A percentile compares a stretch with the other conserved stretches of the same genome.
Evolutionary conservation across 2,888 invertebrate genomes (phyloP).

Genomic region (Odontomyia ornata): DNA sequence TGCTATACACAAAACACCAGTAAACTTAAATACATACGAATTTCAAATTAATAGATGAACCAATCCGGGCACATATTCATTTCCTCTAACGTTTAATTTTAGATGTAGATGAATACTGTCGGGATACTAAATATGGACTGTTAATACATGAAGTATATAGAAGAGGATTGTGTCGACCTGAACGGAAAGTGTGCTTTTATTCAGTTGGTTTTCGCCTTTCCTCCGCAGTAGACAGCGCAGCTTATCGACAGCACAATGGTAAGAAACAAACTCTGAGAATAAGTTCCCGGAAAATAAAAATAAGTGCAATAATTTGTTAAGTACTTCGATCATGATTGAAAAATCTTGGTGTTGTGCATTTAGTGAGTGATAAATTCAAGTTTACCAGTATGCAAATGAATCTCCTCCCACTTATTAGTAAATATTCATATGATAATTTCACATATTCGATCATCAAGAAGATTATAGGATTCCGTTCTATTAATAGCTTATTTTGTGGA

Average conservation of each 20-base stretch:
- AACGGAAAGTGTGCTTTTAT: slow-evolving; percentile 55
- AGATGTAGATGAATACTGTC: slow-evolving; percentile 56
- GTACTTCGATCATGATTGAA: no score
- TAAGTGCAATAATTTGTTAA: neutral
- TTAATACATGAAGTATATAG: slow-evolving; percentile 51
- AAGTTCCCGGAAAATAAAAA: neutral
- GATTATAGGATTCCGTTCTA: no score
- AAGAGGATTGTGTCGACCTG: slow-evolving; percentile 38
- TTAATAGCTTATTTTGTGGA: no score
- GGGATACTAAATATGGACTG: slow-evolving; percentile 54
- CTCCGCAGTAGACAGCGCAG: slow-evolving; percentile 62
- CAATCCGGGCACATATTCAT: neutral
- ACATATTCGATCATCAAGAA: no score
- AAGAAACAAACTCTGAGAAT: slow-evolving; percentile 55
- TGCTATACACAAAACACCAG: no score
- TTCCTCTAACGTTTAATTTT: slow-evolving; percentile 55
- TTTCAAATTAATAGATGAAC: no score
- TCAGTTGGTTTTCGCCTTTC: slow-evolving; percentile 65
- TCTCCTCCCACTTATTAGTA: no score
- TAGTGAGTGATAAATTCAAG: no score
- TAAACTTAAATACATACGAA: no score
- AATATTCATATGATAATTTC: no score
- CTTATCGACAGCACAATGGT: slow-evolving; percentile 60
- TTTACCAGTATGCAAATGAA: no score
- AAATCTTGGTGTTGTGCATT: no score